phyloP scores from a whole-genome alignment of 2,888 invertebrate genomes.

The Augochlorella aurata region DNA sequence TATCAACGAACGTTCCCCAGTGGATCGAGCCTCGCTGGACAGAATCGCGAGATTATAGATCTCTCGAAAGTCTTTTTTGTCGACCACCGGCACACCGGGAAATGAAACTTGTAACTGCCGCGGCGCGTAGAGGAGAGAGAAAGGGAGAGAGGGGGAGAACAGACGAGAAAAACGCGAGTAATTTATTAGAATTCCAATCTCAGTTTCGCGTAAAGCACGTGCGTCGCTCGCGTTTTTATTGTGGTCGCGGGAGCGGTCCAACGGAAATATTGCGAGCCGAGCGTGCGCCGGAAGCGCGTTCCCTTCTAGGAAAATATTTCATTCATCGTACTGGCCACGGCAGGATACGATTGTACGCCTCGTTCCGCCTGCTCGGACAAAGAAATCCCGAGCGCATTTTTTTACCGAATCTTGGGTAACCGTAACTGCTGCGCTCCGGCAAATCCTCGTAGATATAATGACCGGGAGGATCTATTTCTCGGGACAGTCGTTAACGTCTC shows the following conservation, averaged over 20 bases:
- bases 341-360: background rate
- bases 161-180: constrained; percentile 22
- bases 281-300: constrained; percentile 20
- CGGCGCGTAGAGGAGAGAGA: no score
- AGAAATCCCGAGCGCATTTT: background rate
- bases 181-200: constrained; percentile 57
- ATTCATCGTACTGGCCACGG: background rate
- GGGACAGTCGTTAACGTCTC: background rate
- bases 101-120: constrained; percentile 26
- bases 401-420: background rate
- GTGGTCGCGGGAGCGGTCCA: constrained; percentile 17
- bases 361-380: background rate
- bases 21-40: background rate
- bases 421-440: no score
- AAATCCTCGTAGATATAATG: background rate
- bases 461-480: background rate
- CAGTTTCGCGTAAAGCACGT: constrained; percentile 33
- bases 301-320: constrained; percentile 27
- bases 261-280: constrained; percentile 42
- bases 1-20: background rate
- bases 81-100: background rate
- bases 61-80: background rate
- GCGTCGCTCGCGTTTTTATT: constrained; percentile 34
- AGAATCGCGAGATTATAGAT: background rate
- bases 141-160: no score